phyloP scores from a whole-genome alignment of 2,113 vertebrate genomes.

The Vulpes lagopus region DNA sequence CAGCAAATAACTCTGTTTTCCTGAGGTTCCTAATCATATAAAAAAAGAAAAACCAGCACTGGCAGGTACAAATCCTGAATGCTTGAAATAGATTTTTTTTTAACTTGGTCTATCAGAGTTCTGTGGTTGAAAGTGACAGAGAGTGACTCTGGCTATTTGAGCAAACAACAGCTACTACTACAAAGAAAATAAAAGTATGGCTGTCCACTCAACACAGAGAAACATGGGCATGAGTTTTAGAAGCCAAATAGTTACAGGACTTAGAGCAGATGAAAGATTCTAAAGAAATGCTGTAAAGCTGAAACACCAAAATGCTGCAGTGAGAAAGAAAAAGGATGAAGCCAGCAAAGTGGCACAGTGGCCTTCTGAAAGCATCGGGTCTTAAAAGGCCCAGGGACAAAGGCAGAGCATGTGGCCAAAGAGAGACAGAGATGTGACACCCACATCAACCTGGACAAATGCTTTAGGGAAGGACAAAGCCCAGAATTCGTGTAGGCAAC shows the following conservation, averaged over 20 bases:
- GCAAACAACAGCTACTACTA: background rate
- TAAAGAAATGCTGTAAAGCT: background rate
- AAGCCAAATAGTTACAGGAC: background rate
- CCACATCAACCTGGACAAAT: background rate
- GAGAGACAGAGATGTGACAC: background rate
- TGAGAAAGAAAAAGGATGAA: background rate
- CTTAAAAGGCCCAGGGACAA: background rate
- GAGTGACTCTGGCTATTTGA: background rate
- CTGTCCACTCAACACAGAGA: background rate
- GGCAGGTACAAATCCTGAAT: background rate
- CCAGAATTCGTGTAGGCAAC: background rate
- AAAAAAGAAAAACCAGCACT: background rate
- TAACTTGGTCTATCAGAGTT: background rate
- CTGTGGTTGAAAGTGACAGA: background rate
- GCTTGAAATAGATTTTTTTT: background rate
- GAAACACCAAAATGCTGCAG: background rate
- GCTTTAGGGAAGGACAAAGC: background rate
- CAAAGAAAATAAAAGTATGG: background rate
- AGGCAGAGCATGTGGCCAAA: background rate
- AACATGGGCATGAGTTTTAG: background rate
- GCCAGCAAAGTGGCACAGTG: background rate
- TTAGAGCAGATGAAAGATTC: background rate
- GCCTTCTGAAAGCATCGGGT: background rate
- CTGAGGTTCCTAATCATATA: constrained; percentile 33
- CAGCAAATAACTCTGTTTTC: background rate